Conservation (phyloP, 37 sponge, comb jelly and placozoan genomes). For the Bolinopsis microptera region DNA sequence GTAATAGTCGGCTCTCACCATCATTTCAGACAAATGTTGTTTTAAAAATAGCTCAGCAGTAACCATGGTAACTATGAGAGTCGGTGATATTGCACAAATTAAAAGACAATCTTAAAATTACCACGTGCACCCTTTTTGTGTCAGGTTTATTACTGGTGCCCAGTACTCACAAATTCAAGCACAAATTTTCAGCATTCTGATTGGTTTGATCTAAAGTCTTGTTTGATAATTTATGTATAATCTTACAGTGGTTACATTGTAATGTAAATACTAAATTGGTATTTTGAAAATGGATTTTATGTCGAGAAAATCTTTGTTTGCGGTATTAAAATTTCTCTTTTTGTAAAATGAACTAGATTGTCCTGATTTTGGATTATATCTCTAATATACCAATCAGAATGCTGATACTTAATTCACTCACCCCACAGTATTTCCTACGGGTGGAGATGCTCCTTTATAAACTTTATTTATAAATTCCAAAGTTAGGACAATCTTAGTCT, state of each 20-base stretch:
- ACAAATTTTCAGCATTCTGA: background rate
- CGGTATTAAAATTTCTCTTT: background rate
- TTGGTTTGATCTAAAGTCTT: background rate
- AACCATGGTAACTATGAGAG: too few species aligned
- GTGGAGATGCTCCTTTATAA: too few species aligned
- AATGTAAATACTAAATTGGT: background rate
- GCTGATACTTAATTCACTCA: background rate
- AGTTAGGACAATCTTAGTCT: background rate
- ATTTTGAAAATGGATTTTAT: too few species aligned
- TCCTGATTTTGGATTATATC: background rate
- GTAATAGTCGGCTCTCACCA: too few species aligned
- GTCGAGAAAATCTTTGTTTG: background rate
- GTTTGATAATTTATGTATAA: background rate
- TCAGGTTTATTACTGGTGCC: too few species aligned
- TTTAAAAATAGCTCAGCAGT: too few species aligned
- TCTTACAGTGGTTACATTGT: background rate
- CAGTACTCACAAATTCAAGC: too few species aligned
- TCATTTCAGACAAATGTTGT: too few species aligned
- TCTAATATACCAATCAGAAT: background rate
- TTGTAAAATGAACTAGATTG: background rate
- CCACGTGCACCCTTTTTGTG: too few species aligned
- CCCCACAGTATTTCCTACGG: background rate
- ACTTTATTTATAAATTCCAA: background rate
- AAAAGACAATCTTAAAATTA: too few species aligned
- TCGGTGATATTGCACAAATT: too few species aligned